Evolutionary conservation across 2,113 vertebrate genomes (phyloP).

Genomic region (Pipa parva): DNA sequence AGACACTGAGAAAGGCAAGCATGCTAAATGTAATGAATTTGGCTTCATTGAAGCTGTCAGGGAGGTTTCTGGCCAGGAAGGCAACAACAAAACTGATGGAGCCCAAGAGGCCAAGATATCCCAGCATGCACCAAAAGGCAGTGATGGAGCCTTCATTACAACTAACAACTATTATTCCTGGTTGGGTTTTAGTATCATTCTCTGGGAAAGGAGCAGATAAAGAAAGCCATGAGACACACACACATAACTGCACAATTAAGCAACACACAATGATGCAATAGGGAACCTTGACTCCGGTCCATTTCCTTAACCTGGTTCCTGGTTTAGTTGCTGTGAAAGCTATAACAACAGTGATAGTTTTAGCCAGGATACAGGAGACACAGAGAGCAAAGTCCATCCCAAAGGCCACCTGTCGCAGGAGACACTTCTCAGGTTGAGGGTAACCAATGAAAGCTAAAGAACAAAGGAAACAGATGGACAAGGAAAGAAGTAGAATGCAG

Average conservation of each 20-base stretch:
- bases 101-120: slow-evolving; percentile 33
- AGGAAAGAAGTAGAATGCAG: slow-evolving; percentile 65
- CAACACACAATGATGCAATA: slow-evolving; percentile 49
- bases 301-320: slow-evolving; percentile 58
- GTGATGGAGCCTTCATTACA: slow-evolving; percentile 31
- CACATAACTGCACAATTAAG: slow-evolving; percentile 41
- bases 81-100: slow-evolving; percentile 28
- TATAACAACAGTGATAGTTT: slow-evolving; percentile 59
- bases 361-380: slow-evolving; percentile 60
- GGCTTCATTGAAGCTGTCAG: slow-evolving; percentile 38
- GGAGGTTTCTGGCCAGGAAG: slow-evolving; percentile 37
- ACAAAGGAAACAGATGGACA: slow-evolving; percentile 65
- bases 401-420: slow-evolving; percentile 59
- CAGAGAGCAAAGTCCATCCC: slow-evolving; percentile 60
- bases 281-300: slow-evolving; percentile 57
- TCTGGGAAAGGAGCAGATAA: slow-evolving; percentile 24
- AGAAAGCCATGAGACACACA: slow-evolving; percentile 17
- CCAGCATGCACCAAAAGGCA: slow-evolving; percentile 30
- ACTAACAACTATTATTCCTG: slow-evolving; percentile 10
- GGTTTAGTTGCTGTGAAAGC: slow-evolving; percentile 58
- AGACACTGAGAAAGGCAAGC: slow-evolving; percentile 32
- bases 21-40: slow-evolving; percentile 42
- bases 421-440: slow-evolving; percentile 55
- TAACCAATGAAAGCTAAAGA: slow-evolving; percentile 59
- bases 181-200: background rate